A percentile compares a stretch with the other conserved stretches of the same genome.
Evolutionary conservation across 2,797 vertebrate genomes (phyloP).

Genomic region (Acropternis orthonyx): DNA sequence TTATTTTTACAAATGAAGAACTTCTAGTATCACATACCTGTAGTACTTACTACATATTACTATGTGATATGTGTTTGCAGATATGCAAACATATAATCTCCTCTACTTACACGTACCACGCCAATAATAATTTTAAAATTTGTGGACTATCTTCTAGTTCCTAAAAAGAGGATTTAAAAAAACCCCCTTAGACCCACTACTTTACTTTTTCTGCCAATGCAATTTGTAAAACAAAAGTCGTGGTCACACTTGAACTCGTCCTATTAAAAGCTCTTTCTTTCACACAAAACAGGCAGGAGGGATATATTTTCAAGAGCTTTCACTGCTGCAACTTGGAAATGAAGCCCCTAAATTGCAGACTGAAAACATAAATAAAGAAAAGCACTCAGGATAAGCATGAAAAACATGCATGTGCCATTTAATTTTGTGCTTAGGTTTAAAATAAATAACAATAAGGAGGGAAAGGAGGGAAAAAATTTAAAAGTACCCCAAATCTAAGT

Average conservation of each 20-base stretch:
- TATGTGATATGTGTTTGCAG: accelerated
- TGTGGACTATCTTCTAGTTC: not conserved
- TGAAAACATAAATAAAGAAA: conserved; percentile 4
- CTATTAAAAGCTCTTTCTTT: not conserved
- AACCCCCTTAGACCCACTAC: too few relatives aligned
- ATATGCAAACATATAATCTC: accelerated
- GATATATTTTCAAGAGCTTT: not conserved
- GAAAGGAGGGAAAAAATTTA: not conserved
- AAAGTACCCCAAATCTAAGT: not conserved
- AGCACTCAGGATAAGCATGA: not conserved
- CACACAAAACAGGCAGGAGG: not conserved
- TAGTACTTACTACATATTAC: accelerated
- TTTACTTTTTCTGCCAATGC: not conserved
- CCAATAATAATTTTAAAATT: too few relatives aligned
- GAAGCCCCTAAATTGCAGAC: not conserved
- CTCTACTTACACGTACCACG: accelerated
- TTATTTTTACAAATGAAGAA: not conserved
- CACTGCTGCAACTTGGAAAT: not conserved
- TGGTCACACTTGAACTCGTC: not conserved
- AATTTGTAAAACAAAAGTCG: not conserved
- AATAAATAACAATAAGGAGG: not conserved
- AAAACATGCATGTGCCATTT: not conserved
- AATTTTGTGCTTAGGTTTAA: not conserved
- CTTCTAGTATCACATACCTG: accelerated
- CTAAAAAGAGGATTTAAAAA: not conserved